Evolutionary conservation across 1,140 invertebrate genomes (phyloP).

Genomic region (Panagrolaimus sp.): DNA sequence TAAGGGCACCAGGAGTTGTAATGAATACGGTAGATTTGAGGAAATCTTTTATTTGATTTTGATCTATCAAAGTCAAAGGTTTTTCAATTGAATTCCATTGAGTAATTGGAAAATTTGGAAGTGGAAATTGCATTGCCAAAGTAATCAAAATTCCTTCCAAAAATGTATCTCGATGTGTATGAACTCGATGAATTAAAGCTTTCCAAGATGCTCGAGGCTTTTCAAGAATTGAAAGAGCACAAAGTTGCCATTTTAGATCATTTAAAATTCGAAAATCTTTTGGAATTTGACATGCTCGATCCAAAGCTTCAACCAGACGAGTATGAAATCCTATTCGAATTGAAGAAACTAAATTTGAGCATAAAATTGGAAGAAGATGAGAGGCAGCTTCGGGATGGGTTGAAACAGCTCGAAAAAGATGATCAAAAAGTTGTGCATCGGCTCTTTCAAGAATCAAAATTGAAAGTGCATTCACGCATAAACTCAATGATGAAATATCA

Average conservation of each 20-base stretch:
- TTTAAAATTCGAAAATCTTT: constrained; percentile 39
- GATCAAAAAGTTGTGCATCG: constrained; percentile 35
- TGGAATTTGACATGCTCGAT: constrained; percentile 18
- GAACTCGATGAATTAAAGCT: constrained; percentile 16
- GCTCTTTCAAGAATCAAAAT: constrained; percentile 50
- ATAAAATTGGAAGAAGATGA: constrained; percentile 31
- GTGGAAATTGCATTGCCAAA: constrained; percentile 41
- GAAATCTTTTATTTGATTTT: not conserved
- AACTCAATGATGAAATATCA: constrained; percentile 36
- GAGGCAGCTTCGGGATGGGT: constrained; percentile 18
- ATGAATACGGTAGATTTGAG: constrained; percentile 25
- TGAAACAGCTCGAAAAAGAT: constrained; percentile 20
- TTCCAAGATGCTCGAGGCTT: constrained; percentile 17
- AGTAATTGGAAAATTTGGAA: constrained; percentile 48
- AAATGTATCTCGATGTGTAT: constrained; percentile 31
- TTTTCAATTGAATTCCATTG: constrained; percentile 50
- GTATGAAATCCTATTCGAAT: constrained; percentile 32
- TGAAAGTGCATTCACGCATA: constrained; percentile 49
- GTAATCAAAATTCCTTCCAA: constrained; percentile 47
- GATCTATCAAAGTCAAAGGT: constrained; percentile 11
- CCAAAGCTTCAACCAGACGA: constrained; percentile 31
- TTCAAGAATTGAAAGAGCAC: constrained; percentile 28
- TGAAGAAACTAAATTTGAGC: constrained; percentile 34
- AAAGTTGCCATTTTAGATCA: constrained; percentile 53
- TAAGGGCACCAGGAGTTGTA: constrained; percentile 32